These are phyloP conservation scores for Chaetura pelagica DNA, from an alignment of 2,113 vertebrate genomes.

Conservation along the genomic window DNA sequence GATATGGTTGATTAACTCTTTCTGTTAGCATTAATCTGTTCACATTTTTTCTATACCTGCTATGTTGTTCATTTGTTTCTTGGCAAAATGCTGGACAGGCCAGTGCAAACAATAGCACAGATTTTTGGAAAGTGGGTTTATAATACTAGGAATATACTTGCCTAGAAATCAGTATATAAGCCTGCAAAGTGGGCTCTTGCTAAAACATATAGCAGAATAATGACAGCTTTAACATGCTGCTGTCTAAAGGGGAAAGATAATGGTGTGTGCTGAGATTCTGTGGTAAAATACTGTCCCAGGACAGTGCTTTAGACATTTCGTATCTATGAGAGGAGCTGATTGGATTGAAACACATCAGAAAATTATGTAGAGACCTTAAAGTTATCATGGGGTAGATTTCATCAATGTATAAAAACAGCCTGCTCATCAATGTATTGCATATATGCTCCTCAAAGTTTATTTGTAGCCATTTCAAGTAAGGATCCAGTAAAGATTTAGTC, in stretches of 20 bases:
- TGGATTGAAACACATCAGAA: background rate
- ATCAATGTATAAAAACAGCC: accelerated
- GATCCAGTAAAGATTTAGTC: background rate
- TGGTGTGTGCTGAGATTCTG: background rate
- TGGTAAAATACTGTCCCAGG: background rate
- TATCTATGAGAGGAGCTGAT: background rate
- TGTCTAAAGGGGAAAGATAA: accelerated
- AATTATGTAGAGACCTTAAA: background rate
- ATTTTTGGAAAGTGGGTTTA: background rate
- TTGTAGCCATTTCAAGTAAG: background rate
- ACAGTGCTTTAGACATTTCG: background rate
- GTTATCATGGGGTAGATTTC: background rate
- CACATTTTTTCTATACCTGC: background rate
- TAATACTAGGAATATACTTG: accelerated
- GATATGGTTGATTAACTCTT: background rate
- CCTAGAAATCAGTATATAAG: background rate
- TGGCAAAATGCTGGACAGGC: background rate
- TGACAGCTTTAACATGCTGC: accelerated
- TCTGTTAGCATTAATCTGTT: background rate
- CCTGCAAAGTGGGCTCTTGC: background rate
- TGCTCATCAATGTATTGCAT: accelerated
- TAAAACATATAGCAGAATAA: background rate
- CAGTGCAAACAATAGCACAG: background rate
- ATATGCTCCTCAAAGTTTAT: background rate
- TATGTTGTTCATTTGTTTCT: background rate